Conservation (phyloP, 2,113 vertebrate genomes). For the Peromyscus californicus region DNA sequence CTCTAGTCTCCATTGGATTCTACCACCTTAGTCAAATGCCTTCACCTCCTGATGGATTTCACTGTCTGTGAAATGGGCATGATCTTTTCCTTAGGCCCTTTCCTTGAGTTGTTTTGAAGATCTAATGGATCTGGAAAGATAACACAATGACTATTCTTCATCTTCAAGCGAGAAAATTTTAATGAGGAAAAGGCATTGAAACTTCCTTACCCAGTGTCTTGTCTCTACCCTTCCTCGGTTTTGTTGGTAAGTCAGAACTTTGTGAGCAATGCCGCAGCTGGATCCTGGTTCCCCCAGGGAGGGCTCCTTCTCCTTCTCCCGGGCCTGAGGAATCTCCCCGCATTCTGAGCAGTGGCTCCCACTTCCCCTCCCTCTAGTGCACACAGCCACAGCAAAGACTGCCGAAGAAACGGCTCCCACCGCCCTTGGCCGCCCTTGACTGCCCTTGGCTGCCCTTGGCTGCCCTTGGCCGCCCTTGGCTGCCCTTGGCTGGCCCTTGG, state of each 20-base stretch:
- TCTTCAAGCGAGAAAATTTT: slow-evolving; percentile 8
- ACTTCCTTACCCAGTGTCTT: neutral
- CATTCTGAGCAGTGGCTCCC: neutral
- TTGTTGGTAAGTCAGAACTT: neutral
- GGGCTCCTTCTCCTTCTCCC: neutral
- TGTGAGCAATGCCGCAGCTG: neutral
- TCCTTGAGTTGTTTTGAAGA: neutral
- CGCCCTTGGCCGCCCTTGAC: neutral
- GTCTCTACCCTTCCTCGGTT: neutral
- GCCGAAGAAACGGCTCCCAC: rapidly evolving
- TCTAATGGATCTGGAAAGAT: slow-evolving; percentile 16
- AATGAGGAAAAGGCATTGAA: neutral
- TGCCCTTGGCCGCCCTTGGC: neutral
- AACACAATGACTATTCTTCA: neutral
- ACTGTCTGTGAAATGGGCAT: neutral
- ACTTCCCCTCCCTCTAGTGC: neutral
- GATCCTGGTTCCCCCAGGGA: neutral
- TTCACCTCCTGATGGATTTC: neutral
- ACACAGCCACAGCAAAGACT: neutral
- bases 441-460: neutral
- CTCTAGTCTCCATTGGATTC: neutral
- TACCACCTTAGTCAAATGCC: neutral
- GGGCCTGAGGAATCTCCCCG: neutral
- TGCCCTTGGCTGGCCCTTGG: no score
- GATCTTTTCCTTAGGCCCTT: neutral